Conservation (phyloP, 2,113 vertebrate genomes). For the Prunella himalayana region DNA sequence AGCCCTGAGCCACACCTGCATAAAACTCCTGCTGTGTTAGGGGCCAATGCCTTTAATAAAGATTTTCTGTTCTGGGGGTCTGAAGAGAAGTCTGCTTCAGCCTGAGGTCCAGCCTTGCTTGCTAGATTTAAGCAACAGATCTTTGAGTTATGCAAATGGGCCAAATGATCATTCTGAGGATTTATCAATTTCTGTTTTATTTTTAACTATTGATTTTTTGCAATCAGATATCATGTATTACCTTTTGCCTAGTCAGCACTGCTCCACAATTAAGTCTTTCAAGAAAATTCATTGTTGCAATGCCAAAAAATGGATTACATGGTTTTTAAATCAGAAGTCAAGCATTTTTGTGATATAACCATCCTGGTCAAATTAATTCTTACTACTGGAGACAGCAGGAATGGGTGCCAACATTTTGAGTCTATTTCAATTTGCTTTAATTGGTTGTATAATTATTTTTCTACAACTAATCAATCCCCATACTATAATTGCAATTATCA, state of each 20-base stretch:
- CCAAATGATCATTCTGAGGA: neutral
- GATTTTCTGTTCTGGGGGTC: neutral
- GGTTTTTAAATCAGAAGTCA: neutral
- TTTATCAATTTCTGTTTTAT: neutral
- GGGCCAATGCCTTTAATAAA: neutral
- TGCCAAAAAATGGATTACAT: neutral
- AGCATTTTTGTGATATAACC: neutral
- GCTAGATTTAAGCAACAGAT: neutral
- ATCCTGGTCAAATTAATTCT: neutral
- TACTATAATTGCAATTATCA: constrained; percentile 27
- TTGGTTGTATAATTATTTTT: constrained; percentile 39
- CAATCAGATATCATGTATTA: neutral
- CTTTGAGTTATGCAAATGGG: neutral
- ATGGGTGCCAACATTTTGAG: neutral
- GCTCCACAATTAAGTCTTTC: neutral
- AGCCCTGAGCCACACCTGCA: neutral
- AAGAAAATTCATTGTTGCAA: neutral
- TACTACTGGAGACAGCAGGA: neutral
- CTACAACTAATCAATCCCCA: constrained; percentile 25
- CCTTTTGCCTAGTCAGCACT: neutral
- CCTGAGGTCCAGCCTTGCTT: neutral
- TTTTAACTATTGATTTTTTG: constrained; percentile 4
- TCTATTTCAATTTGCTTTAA: constrained; percentile 30
- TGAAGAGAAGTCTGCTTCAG: neutral
- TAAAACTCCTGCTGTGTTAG: neutral